phyloP scores from a whole-genome alignment of 2,113 vertebrate genomes.

The Cyanocitta stelleri region DNA sequence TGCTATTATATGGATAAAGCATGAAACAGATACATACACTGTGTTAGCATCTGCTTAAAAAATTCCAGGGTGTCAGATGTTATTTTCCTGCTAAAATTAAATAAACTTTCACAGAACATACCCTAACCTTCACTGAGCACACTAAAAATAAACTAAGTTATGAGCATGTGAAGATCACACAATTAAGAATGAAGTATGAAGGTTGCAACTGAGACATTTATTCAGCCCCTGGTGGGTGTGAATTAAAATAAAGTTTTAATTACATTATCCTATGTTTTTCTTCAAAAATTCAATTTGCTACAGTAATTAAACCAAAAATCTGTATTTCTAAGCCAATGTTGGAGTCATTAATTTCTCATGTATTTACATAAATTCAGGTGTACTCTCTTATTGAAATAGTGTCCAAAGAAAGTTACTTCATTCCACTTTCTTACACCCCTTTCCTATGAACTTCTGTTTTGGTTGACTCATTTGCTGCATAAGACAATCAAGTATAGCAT shows the following conservation, averaged over 20 bases:
- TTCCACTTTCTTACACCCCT: neutral
- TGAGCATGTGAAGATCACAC: neutral
- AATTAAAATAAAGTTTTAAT: slow-evolving; percentile 7
- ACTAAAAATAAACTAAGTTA: slow-evolving; percentile 15
- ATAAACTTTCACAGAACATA: neutral
- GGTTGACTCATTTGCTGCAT: neutral
- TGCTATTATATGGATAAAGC: neutral
- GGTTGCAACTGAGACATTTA: neutral
- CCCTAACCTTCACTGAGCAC: neutral
- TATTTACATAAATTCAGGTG: neutral
- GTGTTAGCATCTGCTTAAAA: neutral
- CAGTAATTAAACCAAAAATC: neutral
- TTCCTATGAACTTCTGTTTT: neutral
- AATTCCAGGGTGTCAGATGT: neutral
- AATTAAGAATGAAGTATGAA: neutral
- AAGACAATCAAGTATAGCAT: neutral
- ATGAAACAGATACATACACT: neutral
- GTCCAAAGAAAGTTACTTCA: neutral
- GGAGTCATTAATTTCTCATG: neutral
- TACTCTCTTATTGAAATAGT: neutral
- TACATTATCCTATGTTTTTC: neutral
- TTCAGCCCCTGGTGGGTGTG: neutral
- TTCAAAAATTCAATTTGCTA: neutral
- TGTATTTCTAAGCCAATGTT: neutral
- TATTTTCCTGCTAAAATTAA: neutral